Evolutionary conservation across 2,797 vertebrate genomes (phyloP).

Genomic region (Heliangelus exortis): DNA sequence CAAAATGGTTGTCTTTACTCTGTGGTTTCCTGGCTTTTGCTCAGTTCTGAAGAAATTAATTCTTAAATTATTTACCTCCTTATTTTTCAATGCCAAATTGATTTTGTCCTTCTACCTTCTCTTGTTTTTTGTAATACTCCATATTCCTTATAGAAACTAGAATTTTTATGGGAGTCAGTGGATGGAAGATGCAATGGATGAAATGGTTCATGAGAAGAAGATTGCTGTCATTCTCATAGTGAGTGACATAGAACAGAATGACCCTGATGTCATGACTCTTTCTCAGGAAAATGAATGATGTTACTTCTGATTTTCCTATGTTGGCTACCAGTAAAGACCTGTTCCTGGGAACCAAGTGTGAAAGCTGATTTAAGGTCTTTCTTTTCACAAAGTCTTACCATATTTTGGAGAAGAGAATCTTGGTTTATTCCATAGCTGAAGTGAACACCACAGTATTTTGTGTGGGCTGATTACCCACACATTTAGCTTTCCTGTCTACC

Average conservation of each 20-base stretch:
- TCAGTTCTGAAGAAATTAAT: neutral
- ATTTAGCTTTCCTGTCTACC: neutral
- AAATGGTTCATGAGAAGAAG: neutral
- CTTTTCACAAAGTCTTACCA: neutral
- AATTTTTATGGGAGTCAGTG: neutral
- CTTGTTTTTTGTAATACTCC: neutral
- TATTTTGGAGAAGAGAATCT: neutral
- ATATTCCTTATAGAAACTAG: neutral
- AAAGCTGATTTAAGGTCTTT: neutral
- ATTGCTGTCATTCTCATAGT: neutral
- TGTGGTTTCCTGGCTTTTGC: neutral
- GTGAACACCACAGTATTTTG: neutral
- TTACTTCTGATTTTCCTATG: neutral
- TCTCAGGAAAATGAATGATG: neutral
- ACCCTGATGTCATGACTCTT: neutral
- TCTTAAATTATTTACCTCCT: neutral
- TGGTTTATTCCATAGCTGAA: neutral
- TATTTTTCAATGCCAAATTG: neutral
- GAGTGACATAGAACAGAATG: neutral
- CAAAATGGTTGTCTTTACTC: slow-evolving; percentile 9
- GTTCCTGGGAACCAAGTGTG: neutral
- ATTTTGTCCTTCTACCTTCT: neutral
- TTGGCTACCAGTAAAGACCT: neutral
- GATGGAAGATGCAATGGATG: neutral
- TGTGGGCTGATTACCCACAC: neutral